These are phyloP conservation scores for Petrocephalus schoutedeni DNA, from an alignment of 2,797 vertebrate species.

Conservation along the genomic window DNA sequence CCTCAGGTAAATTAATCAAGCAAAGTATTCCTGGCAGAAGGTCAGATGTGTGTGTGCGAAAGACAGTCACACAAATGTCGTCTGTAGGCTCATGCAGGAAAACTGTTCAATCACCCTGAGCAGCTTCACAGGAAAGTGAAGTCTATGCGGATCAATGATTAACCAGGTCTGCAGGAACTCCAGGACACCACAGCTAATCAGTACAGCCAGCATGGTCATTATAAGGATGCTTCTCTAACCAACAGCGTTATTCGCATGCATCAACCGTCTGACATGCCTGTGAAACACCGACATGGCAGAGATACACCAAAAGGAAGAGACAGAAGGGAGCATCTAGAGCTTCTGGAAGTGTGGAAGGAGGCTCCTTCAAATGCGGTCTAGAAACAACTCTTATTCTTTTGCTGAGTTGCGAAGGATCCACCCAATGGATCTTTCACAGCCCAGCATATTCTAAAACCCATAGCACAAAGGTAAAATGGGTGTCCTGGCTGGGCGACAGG, in stretches of 20 bases:
- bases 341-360: no score
- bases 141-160: not conserved
- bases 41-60: not conserved
- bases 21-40: not conserved
- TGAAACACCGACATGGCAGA: not conserved
- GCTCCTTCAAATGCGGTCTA: no score
- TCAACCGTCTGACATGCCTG: not conserved
- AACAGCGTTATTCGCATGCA: not conserved
- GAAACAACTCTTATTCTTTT: no score
- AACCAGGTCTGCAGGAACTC: not conserved
- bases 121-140: not conserved
- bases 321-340: no score
- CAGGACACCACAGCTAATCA: conserved; percentile 24
- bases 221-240: not conserved
- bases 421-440: no score
- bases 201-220: conserved; percentile 22
- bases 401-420: no score
- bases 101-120: not conserved
- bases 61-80: not conserved
- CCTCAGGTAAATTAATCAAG: not conserved
- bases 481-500: no score
- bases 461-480: no score
- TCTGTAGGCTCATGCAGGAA: not conserved
- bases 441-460: no score
- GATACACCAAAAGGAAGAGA: not conserved